Base-by-base conservation (phyloP, 2,113 vertebrate species). In the Oncorhynchus mykiss region DNA sequence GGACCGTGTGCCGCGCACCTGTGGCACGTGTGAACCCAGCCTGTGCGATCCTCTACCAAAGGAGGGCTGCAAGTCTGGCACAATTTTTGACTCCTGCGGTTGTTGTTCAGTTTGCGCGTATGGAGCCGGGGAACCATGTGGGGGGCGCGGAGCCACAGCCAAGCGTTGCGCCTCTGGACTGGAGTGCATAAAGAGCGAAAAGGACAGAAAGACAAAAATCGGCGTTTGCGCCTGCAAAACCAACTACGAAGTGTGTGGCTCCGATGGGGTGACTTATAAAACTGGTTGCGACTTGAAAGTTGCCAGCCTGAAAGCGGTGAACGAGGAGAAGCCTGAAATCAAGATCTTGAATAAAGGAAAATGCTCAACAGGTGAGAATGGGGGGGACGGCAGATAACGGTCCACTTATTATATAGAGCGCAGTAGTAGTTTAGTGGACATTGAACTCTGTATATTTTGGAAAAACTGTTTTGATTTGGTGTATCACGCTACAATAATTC, bases 161-260 rank as follows among this genome's bases (percentile, higher is more conserved):
- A 84, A 84, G 66, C 91, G 94, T 78, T 96, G 95, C 83, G 95
- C 91, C 14, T 6, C 88, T 18, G 94, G 95, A 7, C 81, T 95
- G 77, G 96, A 97, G 91, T 98, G 93, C 80, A 51, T 86, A 67
- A 86, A 82, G 76, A 88, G 88, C 82, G 89, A 90, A 1, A 29
- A 76, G 12, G 75, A 82, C 70, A 92, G 90, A 82, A 91, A 88
- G 85, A 86, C n/a, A 48, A 89, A 84, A 69, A 68, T 80, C 8
- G 95, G 95, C 0, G 87, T 94, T 27, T 98, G 96, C 81, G 81
- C 76, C 34, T 98, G 96, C 82, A 97, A 96, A 84, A 93, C 75
- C 85, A 82, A 90, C 86, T 94, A 95, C 85, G 93, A 95, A 16
- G 96, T 98, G 78, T 98, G 96, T 83, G 96, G 96, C 70, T 92